A percentile compares a stretch with the other conserved stretches of the same genome.
Evolutionary conservation across 2,797 vertebrate genomes (phyloP).

Genomic region (Hypotaenidia philippensis): DNA sequence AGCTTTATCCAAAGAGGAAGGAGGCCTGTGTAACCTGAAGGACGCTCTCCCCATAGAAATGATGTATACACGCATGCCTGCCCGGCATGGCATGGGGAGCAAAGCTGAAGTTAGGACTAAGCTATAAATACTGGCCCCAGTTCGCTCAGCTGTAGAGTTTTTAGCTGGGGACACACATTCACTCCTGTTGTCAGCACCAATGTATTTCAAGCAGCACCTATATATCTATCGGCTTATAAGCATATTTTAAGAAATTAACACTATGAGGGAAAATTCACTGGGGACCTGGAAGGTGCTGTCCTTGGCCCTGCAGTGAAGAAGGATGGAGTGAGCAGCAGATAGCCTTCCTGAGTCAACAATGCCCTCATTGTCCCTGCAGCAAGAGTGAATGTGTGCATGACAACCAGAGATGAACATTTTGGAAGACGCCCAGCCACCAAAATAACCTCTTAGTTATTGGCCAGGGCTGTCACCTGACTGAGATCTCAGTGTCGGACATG

Average conservation of each 20-base stretch:
- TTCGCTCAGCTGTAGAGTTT: not conserved
- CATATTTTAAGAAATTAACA: not conserved
- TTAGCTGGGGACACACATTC: not conserved
- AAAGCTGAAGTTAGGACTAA: not conserved
- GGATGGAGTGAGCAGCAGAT: not conserved
- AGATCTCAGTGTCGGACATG: not conserved
- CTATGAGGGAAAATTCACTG: not conserved
- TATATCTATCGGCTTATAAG: not conserved
- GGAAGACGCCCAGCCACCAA: not conserved
- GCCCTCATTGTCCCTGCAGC: not conserved
- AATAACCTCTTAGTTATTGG: not conserved
- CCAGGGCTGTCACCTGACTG: not conserved
- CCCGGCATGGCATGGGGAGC: not conserved
- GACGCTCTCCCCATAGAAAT: not conserved
- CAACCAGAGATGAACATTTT: fast-evolving
- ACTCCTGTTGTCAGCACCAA: not conserved
- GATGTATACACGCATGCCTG: not conserved
- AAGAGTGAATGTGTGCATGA: not conserved
- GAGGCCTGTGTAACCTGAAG: not conserved
- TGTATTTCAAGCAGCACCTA: not conserved
- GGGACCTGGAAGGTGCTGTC: not conserved
- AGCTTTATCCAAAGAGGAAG: not conserved
- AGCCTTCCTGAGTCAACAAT: not conserved
- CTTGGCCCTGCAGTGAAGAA: not conserved
- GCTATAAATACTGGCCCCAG: not conserved